These are phyloP conservation scores for Campylomormyrus tamandua DNA, from an alignment of 2,113 vertebrate species.

Conservation along the genomic window DNA sequence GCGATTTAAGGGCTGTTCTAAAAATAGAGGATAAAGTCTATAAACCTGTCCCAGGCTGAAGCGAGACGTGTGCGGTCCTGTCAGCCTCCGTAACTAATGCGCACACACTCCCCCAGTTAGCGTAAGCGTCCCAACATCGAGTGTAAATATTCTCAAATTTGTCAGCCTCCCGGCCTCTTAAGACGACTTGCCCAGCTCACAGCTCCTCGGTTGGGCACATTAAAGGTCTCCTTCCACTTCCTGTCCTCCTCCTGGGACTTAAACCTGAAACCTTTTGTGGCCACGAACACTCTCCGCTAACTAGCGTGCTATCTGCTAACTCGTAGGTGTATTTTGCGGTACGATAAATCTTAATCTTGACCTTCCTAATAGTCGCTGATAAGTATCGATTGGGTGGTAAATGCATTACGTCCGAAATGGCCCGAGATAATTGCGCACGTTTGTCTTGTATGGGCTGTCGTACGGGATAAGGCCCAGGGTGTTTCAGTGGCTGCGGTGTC, in stretches of 20 bases:
- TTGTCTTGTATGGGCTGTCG: neutral
- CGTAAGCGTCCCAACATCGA: neutral
- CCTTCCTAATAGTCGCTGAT: neutral
- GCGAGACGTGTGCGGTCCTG: neutral
- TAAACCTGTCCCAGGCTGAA: neutral
- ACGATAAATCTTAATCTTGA: conserved; percentile 8
- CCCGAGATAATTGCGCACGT: conserved; percentile 6
- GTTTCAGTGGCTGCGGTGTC: neutral
- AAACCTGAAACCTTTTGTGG: neutral
- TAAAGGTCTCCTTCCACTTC: neutral
- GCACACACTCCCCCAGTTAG: neutral
- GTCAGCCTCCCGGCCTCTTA: neutral
- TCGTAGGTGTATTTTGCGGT: neutral
- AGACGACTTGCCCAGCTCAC: neutral
- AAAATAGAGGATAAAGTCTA: conserved; percentile 1
- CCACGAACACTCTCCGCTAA: neutral
- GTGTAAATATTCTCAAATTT: neutral
- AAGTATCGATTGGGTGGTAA: conserved; percentile 4
- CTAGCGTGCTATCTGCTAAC: neutral
- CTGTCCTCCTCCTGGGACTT: neutral
- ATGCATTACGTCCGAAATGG: conserved; percentile 7
- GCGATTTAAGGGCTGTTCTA: conserved; percentile 4
- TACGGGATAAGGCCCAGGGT: neutral
- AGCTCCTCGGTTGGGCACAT: neutral
- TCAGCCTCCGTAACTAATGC: neutral